Conservation (phyloP, 2,888 invertebrate genomes). For the Digitonthophagus gazella region DNA sequence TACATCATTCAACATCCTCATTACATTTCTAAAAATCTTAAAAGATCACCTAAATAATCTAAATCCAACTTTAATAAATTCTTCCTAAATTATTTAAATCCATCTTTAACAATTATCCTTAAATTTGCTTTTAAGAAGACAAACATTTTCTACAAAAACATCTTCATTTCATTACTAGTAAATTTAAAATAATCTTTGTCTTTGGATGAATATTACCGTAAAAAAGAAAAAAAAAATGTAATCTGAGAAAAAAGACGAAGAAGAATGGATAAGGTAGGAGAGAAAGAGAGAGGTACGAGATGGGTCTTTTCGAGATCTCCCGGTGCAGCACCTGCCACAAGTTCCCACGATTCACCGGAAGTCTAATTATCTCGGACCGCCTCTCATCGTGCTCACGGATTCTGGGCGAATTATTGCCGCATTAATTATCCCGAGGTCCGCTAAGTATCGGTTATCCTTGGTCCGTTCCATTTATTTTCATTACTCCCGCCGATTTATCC, state of each 20-base stretch:
- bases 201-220: too few relatives aligned
- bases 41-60: too few relatives aligned
- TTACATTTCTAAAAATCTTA: too few relatives aligned
- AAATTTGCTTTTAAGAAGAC: too few relatives aligned
- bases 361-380: slow-evolving; percentile 49
- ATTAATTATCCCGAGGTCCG: slow-evolving; percentile 26
- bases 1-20: too few relatives aligned
- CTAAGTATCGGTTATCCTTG: neutral
- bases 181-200: too few relatives aligned
- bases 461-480: neutral
- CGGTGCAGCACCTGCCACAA: slow-evolving; percentile 44
- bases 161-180: too few relatives aligned
- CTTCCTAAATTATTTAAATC: too few relatives aligned
- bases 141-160: too few relatives aligned
- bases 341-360: slow-evolving; percentile 52
- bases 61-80: too few relatives aligned
- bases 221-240: neutral
- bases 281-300: slow-evolving; percentile 9
- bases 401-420: slow-evolving; percentile 30
- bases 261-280: neutral
- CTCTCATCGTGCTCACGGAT: slow-evolving; percentile 35
- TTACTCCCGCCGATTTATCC: neutral
- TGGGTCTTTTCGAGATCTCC: neutral
- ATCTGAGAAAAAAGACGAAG: neutral
- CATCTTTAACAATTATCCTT: too few relatives aligned